Percentiles rank a stretch among this genome's conserved stretches.
These are phyloP conservation scores for Silurus glanis DNA, from an alignment of 2,113 vertebrate species.

Conservation along the genomic window DNA sequence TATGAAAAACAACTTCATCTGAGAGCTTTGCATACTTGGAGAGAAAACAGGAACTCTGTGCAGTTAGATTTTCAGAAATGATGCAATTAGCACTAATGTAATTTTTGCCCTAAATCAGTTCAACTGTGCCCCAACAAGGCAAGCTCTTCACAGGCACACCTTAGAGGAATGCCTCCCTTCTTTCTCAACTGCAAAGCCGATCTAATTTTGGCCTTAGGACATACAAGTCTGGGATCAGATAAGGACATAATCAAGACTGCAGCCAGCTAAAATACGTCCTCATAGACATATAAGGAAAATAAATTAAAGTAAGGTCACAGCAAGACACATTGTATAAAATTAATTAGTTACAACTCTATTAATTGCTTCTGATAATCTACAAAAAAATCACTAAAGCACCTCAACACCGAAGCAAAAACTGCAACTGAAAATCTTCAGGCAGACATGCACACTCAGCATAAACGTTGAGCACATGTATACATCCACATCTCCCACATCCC, in stretches of 20 bases:
- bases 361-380: neutral
- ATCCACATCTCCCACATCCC: neutral
- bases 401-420: neutral
- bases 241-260: neutral
- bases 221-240: constrained; percentile 1
- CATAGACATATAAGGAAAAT: neutral
- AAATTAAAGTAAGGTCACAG: neutral
- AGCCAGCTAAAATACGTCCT: neutral
- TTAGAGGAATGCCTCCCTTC: constrained; percentile 47
- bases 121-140: constrained; percentile 55
- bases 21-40: constrained; percentile 31
- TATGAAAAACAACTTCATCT: constrained; percentile 53
- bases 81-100: constrained; percentile 67
- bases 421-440: neutral
- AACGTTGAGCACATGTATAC: neutral
- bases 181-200: neutral
- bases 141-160: constrained; percentile 62
- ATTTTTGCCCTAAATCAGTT: constrained; percentile 69
- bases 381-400: neutral
- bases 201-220: constrained; percentile 28
- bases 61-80: constrained; percentile 48
- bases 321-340: neutral
- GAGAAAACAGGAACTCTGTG: constrained; percentile 27
- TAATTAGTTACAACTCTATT: neutral
- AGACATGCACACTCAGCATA: neutral